Percentiles rank a stretch among this genome's conserved stretches.
These are phyloP conservation scores for Metalampra italica DNA, from an alignment of 2,888 invertebrate genomes.

Conservation along the genomic window DNA sequence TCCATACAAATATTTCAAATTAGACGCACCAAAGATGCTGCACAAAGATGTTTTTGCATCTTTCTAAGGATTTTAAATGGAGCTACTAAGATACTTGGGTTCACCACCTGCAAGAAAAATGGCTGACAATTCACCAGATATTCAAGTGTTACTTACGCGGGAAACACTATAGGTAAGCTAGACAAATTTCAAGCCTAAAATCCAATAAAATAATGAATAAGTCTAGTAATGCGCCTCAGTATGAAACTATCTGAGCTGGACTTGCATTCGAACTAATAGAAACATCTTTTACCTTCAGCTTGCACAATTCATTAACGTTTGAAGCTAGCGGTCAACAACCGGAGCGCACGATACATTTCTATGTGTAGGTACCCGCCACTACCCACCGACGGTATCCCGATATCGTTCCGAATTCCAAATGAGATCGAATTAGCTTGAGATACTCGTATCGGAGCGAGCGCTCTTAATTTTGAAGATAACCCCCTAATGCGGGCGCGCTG, in stretches of 20 bases:
- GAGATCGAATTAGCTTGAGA: conserved; percentile 62
- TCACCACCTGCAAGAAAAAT: no score
- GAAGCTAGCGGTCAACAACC: conserved; percentile 60
- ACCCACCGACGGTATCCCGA: conserved; percentile 27
- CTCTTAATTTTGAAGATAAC: conserved; percentile 69
- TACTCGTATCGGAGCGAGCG: conserved; percentile 49
- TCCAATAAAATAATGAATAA: no score
- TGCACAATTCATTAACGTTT: conserved; percentile 66
- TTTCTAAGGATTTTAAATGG: no score
- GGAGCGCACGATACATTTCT: conserved; percentile 34
- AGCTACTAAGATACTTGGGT: no score
- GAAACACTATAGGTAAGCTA: no score
- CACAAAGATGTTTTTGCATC: no score
- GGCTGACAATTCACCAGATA: no score
- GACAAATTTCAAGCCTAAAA: no score
- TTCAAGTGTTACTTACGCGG: no score
- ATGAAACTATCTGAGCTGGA: conserved; percentile 16
- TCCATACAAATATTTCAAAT: no score
- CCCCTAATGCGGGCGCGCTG: conserved; percentile 53
- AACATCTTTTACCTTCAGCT: conserved; percentile 51
- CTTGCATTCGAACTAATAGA: conserved; percentile 42
- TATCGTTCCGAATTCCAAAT: conserved; percentile 54
- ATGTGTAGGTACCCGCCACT: conserved; percentile 16
- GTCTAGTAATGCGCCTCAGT: no score
- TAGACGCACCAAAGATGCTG: no score